These are phyloP conservation scores for Zelleria hepariella DNA, from an alignment of 2,888 invertebrate species.

Conservation along the genomic window DNA sequence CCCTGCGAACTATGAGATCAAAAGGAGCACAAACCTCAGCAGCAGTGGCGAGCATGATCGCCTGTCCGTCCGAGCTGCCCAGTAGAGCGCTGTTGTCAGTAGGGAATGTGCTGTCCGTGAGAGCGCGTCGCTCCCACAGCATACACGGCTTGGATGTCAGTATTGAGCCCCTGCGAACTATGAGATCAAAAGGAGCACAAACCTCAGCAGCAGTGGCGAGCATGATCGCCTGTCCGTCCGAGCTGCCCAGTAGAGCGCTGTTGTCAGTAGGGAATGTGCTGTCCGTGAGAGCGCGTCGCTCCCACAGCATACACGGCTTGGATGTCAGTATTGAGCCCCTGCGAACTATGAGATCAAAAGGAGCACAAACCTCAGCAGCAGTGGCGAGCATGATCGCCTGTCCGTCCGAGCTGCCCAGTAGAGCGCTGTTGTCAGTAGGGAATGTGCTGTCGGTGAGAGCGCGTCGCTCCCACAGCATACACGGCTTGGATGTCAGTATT, in stretches of 20 bases:
- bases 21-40: constrained; percentile 91
- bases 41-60: constrained; percentile 83
- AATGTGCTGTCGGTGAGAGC: constrained; percentile 93
- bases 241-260: constrained; percentile 84
- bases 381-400: constrained; percentile 82
- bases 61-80: constrained; percentile 78
- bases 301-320: constrained; percentile 93
- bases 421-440: constrained; percentile 90
- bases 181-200: no score
- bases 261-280: constrained; percentile 94
- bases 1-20: no score
- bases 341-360: no score
- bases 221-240: constrained; percentile 79
- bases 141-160: constrained; percentile 90
- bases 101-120: constrained; percentile 93
- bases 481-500: constrained; percentile 89
- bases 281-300: constrained; percentile 91
- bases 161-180: no score
- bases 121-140: constrained; percentile 92
- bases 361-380: constrained; percentile 89
- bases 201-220: constrained; percentile 92
- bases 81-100: constrained; percentile 91
- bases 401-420: constrained; percentile 82
- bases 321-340: no score
- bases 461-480: constrained; percentile 91